phyloP scores from a whole-genome alignment of 2,888 invertebrate species.

The Drosophila pseudotalamancana region DNA sequence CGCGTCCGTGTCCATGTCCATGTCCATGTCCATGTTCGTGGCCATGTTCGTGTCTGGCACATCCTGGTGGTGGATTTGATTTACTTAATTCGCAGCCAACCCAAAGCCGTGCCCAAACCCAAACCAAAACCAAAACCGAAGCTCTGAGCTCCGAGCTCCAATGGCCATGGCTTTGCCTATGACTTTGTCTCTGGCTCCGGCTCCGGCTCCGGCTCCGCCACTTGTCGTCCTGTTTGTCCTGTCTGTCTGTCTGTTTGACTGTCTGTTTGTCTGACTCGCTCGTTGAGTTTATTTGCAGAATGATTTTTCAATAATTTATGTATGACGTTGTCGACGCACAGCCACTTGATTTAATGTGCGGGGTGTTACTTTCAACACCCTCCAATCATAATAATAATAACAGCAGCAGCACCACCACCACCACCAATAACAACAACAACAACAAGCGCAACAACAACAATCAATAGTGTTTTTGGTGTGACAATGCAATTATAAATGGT shows the following conservation, averaged over 20 bases:
- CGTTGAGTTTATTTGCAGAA: constrained; percentile 76
- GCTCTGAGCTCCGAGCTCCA: constrained; percentile 6
- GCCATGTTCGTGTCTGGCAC: constrained; percentile 21
- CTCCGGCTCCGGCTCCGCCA: not conserved
- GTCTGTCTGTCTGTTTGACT: constrained; percentile 13
- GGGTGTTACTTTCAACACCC: constrained; percentile 82
- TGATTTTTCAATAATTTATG: constrained; percentile 81
- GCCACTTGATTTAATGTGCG: constrained; percentile 78
- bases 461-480: constrained; percentile 64
- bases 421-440: constrained; percentile 12
- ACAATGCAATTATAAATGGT: constrained; percentile 83
- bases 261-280: constrained; percentile 14
- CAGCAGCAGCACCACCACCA: constrained; percentile 28
- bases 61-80: constrained; percentile 67
- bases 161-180: not conserved
- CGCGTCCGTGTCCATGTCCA: not conserved
- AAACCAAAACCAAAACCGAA: too few species aligned
- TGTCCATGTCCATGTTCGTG: not conserved
- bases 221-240: not conserved
- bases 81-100: constrained; percentile 43
- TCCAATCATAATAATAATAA: constrained; percentile 59
- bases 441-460: constrained; percentile 21
- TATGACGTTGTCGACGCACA: constrained; percentile 61
- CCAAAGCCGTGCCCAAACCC: constrained; percentile 4
- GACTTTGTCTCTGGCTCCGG: too few species aligned